Evolutionary conservation across 2,797 vertebrate genomes (phyloP).

Genomic region (Ptychobarbus kaznakovi): DNA sequence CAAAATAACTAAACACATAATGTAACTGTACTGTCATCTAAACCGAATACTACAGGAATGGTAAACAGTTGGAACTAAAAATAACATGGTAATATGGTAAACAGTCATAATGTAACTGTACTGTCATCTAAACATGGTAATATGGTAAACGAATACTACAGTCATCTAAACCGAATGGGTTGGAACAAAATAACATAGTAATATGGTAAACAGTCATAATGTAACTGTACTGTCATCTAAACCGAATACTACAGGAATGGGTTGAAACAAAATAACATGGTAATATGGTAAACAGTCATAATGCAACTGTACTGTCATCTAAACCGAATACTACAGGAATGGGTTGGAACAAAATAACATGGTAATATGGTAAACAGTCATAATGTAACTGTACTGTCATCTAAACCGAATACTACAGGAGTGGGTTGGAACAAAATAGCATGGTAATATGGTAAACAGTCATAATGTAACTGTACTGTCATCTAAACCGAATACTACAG

Average conservation of each 20-base stretch:
- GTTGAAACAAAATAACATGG: neutral
- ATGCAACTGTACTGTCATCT: too few species aligned
- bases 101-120: too few species aligned
- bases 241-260: neutral
- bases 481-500: neutral
- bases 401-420: neutral
- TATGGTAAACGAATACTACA: neutral
- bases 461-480: too few species aligned
- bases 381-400: too few species aligned
- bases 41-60: neutral
- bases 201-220: too few species aligned
- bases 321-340: neutral
- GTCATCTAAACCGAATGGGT: too few species aligned
- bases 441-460: too few species aligned
- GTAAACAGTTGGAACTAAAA: neutral
- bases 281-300: neutral
- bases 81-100: neutral
- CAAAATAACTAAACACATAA: neutral
- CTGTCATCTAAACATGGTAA: neutral
- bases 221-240: neutral
- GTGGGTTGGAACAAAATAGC: neutral
- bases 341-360: neutral
- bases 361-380: neutral
- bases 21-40: too few species aligned
- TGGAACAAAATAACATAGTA: neutral